Base-by-base conservation (phyloP, 2,888 invertebrate species). In the Xestia xanthographa region DNA sequence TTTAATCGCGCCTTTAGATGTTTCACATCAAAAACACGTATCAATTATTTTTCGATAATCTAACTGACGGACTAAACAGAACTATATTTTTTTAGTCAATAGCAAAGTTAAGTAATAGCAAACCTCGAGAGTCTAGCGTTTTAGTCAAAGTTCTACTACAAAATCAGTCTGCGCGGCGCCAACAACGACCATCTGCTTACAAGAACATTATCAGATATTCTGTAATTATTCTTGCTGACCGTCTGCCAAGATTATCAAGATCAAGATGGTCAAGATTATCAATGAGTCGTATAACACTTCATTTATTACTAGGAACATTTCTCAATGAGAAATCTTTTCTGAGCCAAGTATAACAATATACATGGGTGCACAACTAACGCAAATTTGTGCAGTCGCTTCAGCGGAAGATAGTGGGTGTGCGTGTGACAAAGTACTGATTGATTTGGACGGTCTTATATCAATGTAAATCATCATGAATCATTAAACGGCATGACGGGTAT, bases 351-450 rank as follows among this genome's bases (percentile, higher is more conserved):
- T 62, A 45, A 56, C 26, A 5, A 60, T 43, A 34, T 34, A 66
- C 38, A 26, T 38, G 66, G 12, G 26, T 48, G 56, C 34, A 48
- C 5, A 58, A 63, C 56, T 53, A 65, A 12, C 5, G 11, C 29
- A 20, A 68, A 79, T 75, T 73, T 70, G 20, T 41, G 65, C 45
- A 29, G n/a, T 71, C 26, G 29, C 38, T 62, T 48, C 29, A 56
- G 38, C 56, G 41, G 60, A 69, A 68, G 29, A 62, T 50, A 43
- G 66, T 71, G n/a, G n/a, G n/a, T n/a, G n/a, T n/a, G n/a, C n/a
- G n/a, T n/a, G n/a, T n/a, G 81, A 76, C 60, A 60, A 67, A 66
- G 29, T 67, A 68, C 12, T 65, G 76, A 83, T 68, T 76, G 83
- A 83, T 83, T 73, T 72, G 68, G 66, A 56, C 50, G 12, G 26